phyloP scores from a whole-genome alignment of 1,140 invertebrate genomes.

The Thereuonema tuberculata region DNA sequence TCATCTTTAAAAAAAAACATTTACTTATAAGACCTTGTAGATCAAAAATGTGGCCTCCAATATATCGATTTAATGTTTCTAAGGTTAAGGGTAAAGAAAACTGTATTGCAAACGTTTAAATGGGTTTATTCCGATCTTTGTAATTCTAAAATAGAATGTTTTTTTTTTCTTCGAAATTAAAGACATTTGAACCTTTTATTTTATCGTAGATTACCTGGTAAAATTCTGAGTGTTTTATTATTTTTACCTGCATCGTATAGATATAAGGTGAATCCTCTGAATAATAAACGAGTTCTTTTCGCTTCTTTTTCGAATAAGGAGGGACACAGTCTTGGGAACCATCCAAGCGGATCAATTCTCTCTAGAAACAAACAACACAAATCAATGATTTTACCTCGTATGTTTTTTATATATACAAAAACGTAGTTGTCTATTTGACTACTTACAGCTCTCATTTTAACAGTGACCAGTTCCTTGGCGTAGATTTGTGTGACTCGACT shows the following conservation, averaged over 20 bases:
- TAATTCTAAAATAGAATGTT: too few species aligned
- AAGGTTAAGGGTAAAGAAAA: too few species aligned
- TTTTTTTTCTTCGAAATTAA: too few species aligned
- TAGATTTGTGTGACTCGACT: not conserved
- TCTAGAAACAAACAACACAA: not conserved
- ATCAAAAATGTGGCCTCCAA: too few species aligned
- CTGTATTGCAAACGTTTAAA: too few species aligned
- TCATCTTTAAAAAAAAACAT: too few species aligned
- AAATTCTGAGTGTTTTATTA: too few species aligned
- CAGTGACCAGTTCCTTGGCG: not conserved
- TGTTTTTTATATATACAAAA: not conserved
- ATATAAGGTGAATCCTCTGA: not conserved
- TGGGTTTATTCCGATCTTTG: too few species aligned
- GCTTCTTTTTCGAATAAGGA: not conserved
- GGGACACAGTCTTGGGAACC: not conserved
- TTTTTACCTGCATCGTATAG: not conserved
- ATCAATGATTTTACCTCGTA: not conserved
- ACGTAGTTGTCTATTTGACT: not conserved
- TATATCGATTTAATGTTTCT: too few species aligned
- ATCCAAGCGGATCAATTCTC: not conserved
- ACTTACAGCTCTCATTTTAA: not conserved
- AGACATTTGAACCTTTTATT: too few species aligned
- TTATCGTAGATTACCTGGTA: too few species aligned
- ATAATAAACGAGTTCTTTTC: not conserved
- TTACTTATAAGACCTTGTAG: too few species aligned